phyloP scores from a whole-genome alignment of 2,113 vertebrate genomes.

The Eretmochelys imbricata region DNA sequence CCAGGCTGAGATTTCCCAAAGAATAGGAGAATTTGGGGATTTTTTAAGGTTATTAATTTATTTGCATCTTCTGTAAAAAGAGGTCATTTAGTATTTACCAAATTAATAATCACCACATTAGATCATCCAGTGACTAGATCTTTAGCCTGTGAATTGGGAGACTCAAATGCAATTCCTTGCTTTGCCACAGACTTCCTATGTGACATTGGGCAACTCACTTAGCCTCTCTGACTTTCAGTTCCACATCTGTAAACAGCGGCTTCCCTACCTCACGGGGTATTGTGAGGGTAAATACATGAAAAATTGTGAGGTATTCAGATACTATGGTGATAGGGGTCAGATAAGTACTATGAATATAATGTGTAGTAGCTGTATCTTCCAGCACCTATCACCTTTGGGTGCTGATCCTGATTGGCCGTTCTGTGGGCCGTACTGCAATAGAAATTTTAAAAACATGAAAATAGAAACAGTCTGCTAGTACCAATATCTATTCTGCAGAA shows the following conservation, averaged over 20 bases:
- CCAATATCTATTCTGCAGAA: not conserved
- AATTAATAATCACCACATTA: not conserved
- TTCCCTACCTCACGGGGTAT: not conserved
- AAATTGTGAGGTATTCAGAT: not conserved
- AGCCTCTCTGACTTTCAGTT: not conserved
- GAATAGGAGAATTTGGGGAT: not conserved
- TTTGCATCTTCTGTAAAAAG: not conserved
- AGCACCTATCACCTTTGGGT: not conserved
- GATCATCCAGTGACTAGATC: not conserved
- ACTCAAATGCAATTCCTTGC: not conserved
- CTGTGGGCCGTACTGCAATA: not conserved
- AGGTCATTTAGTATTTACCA: not conserved
- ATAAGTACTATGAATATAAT: not conserved
- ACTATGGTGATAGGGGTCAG: not conserved
- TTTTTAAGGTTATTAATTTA: not conserved
- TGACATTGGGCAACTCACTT: not conserved
- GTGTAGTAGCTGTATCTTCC: not conserved
- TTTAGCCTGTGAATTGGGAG: not conserved
- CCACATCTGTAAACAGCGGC: not conserved
- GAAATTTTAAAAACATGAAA: not conserved
- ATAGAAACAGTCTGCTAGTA: not conserved
- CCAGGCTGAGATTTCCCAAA: not conserved
- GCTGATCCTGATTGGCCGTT: not conserved
- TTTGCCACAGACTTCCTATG: not conserved
- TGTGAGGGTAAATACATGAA: not conserved